Percentiles rank a stretch among this genome's conserved stretches.
Conservation (phyloP, 2,797 vertebrate species). For the Ambastaia sidthimunki region DNA sequence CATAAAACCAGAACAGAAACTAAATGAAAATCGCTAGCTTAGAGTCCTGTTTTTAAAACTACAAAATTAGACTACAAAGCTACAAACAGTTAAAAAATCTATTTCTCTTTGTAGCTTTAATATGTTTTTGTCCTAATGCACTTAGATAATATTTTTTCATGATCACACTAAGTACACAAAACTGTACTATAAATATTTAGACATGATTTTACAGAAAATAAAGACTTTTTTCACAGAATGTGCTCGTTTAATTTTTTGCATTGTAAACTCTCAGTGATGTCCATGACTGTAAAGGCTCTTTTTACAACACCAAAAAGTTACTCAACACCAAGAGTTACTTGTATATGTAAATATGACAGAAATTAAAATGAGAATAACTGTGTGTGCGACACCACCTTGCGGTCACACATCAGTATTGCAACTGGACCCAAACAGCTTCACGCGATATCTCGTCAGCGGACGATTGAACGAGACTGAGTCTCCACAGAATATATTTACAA, state of each 20-base stretch:
- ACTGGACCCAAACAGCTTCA: background rate
- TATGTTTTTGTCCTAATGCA: too few relatives aligned
- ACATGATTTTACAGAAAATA: too few relatives aligned
- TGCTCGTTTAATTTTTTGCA: background rate
- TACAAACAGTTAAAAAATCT: too few relatives aligned
- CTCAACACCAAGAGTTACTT: background rate
- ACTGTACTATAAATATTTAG: too few relatives aligned
- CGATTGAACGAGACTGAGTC: background rate
- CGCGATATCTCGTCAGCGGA: background rate
- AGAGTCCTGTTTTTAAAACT: too few relatives aligned
- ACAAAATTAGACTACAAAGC: too few relatives aligned
- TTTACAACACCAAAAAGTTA: background rate
- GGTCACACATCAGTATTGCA: conserved; percentile 43
- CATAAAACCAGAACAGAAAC: too few relatives aligned
- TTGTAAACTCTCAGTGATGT: background rate
- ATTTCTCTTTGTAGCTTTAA: too few relatives aligned
- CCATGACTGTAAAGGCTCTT: background rate
- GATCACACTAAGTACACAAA: too few relatives aligned
- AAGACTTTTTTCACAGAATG: too few relatives aligned
- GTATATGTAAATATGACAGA: background rate
- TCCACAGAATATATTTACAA: background rate
- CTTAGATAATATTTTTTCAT: too few relatives aligned
- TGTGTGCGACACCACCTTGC: conserved; percentile 55
- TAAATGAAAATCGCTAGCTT: too few relatives aligned
- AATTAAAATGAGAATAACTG: background rate